phyloP scores from a whole-genome alignment of 2,113 vertebrate genomes.

The Aldabrachelys gigantea region DNA sequence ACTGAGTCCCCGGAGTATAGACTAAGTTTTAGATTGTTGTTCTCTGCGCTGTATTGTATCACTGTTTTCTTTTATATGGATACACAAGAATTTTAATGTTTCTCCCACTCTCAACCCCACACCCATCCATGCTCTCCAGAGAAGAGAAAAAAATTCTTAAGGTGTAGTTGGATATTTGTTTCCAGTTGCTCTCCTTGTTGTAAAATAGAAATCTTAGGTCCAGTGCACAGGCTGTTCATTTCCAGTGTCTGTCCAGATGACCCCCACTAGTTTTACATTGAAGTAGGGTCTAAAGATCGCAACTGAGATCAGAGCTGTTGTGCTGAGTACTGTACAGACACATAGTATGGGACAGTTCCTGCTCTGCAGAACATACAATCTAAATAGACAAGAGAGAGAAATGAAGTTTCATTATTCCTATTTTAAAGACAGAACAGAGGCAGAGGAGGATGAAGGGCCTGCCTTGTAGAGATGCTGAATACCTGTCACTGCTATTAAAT shows the following conservation, averaged over 20 bases:
- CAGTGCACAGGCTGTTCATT: background rate
- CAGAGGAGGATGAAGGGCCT: background rate
- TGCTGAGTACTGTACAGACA: background rate
- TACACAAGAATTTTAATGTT: background rate
- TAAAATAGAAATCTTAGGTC: background rate
- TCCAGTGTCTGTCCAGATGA: background rate
- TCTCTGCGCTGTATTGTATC: background rate
- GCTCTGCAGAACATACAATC: too few species aligned
- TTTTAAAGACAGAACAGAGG: background rate
- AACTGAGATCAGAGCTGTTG: background rate
- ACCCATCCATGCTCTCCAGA: background rate
- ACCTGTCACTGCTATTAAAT: background rate
- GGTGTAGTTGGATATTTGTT: background rate
- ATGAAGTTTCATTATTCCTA: background rate
- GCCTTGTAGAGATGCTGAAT: background rate
- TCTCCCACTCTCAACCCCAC: background rate
- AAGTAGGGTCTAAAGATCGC: background rate
- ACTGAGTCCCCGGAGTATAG: background rate
- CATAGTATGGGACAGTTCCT: background rate
- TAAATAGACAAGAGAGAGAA: background rate
- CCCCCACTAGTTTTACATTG: background rate
- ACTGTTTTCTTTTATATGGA: background rate
- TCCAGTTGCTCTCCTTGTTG: background rate
- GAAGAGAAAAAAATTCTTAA: background rate
- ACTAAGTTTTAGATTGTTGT: background rate